Base-by-base conservation (phyloP, 2,113 vertebrate species). In the Murina feae region DNA sequence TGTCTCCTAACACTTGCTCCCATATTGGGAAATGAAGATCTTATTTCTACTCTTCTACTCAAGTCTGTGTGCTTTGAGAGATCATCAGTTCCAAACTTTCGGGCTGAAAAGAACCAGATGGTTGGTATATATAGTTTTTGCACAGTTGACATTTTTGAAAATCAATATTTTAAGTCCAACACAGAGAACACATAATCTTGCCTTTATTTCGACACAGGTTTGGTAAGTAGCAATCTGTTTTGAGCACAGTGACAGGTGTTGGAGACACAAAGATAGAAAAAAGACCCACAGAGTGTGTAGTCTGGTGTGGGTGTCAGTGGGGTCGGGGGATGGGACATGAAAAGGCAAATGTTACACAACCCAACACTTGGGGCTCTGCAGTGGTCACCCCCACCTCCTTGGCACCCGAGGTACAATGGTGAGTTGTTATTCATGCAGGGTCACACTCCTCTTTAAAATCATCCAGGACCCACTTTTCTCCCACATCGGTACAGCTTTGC, bases 311-410 rank as follows among this genome's bases (percentile, higher is more conserved):
- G 25, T 11, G 32, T 16, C 4, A 20, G 25, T 1, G 16, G 14
- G 2, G 23, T 58, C 4, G 55, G 23, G 5, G 20, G 4, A 0
- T 0, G 32, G 25, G 7, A 25, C 11, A 17, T 1, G 2, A 0
- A 0, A 0, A 37, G 9, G 1, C 1, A 12, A 35, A 23, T 0
- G 2, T 23, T 0, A 16, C 0, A 2, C 4, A 0, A 0, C 0
- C 9, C 11, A 4, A 17, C 4, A 7, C 7, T 0, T 0, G 10
- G 32, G 8, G 0, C 0, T 2, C 1, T 0, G 16, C 6, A 4
- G 47, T 4, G 1, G 3, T 2, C 53, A 0, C 1, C 1, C n/a
- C 63, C 21, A 5, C 6, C 1, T 1, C 28, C 75, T 14, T 16
- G 39, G 25, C 16, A 2, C 2, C 7, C n/a, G 71, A 66, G 69